Percentiles rank a stretch among this genome's conserved stretches.
These are phyloP conservation scores for Monochamus alternatus DNA, from an alignment of 2,888 invertebrate genomes.

Conservation along the genomic window DNA sequence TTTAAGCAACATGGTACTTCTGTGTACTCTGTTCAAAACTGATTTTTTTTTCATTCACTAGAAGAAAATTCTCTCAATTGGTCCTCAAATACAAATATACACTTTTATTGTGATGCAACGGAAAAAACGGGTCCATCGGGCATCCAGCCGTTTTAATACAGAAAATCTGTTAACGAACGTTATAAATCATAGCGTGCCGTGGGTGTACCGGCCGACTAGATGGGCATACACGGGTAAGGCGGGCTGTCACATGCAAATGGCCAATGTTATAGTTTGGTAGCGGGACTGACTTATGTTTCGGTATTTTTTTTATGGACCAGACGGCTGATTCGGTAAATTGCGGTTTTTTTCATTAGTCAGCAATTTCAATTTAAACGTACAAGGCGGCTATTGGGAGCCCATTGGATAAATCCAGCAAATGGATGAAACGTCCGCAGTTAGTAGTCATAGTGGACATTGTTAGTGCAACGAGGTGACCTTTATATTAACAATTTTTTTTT, in stretches of 20 bases:
- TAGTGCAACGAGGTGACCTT: too few relatives aligned
- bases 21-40: too few relatives aligned
- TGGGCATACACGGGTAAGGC: constrained; percentile 53
- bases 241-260: constrained; percentile 53
- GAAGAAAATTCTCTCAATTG: too few relatives aligned
- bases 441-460: constrained; percentile 30
- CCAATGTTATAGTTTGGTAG: constrained; percentile 45
- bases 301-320: constrained; percentile 16
- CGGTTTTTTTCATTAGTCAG: constrained; percentile 18
- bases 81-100: too few relatives aligned
- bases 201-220: constrained; percentile 52
- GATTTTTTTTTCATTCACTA: too few relatives aligned
- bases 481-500: too few relatives aligned
- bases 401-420: not conserved
- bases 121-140: too few relatives aligned
- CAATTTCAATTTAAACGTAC: not conserved
- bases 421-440: not conserved
- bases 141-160: not conserved
- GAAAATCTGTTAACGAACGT: constrained; percentile 57
- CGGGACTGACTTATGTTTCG: constrained; percentile 35
- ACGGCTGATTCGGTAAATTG: constrained; percentile 9
- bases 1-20: too few relatives aligned
- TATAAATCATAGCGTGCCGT: constrained; percentile 57
- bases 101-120: too few relatives aligned
- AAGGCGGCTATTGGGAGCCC: not conserved